Conservation (phyloP, 2,888 invertebrate species). For the Horisme vitalbata region DNA sequence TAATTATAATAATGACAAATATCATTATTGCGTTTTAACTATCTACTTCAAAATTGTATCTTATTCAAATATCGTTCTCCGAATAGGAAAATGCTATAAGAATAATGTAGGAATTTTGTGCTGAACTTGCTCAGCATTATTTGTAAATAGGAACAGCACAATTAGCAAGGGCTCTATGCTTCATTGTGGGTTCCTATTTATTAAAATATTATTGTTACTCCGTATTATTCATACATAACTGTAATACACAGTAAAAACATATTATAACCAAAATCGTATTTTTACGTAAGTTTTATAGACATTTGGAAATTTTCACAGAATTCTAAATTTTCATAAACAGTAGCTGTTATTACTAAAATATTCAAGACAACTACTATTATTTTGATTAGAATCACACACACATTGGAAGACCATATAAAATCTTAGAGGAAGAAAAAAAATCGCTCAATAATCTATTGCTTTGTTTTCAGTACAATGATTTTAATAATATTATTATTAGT, state of each 20-base stretch:
- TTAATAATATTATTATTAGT: constrained; percentile 44
- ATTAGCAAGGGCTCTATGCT: constrained; percentile 71
- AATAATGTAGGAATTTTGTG: constrained; percentile 33
- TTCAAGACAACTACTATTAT: constrained; percentile 44
- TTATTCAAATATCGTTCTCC: constrained; percentile 38
- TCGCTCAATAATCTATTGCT: constrained; percentile 61
- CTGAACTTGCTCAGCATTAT: constrained; percentile 19
- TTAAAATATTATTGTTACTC: constrained; percentile 56
- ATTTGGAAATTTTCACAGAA: constrained; percentile 4
- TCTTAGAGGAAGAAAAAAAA: constrained; percentile 45
- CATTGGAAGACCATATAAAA: constrained; percentile 77
- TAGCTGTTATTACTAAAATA: constrained; percentile 10
- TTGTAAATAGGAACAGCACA: constrained; percentile 57
- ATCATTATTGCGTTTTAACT: constrained; percentile 15
- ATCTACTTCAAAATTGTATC: constrained; percentile 15
- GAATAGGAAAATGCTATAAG: constrained; percentile 39
- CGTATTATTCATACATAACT: no score
- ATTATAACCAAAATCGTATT: constrained; percentile 12
- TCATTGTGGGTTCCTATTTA: constrained; percentile 59
- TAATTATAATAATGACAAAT: no score
- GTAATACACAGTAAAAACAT: no score
- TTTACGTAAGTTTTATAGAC: no score
- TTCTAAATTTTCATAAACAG: constrained; percentile 11
- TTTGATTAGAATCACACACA: constrained; percentile 49
- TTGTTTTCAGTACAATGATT: constrained; percentile 60